Base-by-base conservation (phyloP, 2,113 vertebrate genomes). In the Cranoglanis bouderius region DNA sequence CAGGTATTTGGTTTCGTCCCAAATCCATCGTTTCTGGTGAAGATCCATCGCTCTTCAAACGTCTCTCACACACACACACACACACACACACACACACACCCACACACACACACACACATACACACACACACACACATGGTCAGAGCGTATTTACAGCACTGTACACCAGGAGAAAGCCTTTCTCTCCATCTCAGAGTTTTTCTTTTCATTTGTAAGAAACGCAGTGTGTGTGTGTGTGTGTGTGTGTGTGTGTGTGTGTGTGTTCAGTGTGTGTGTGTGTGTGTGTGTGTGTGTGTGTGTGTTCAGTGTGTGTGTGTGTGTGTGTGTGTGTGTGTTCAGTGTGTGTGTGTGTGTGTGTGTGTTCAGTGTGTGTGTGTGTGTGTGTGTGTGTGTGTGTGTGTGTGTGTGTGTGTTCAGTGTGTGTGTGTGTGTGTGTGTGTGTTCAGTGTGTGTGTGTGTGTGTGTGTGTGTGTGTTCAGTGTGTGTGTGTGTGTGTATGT, bases 141-240 rank as follows among this genome's bases (percentile, higher is more conserved):
- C 40, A 72, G 72, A 55, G 57, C 49, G 75, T 96, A 95, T 96
- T 95, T 96, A 96, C 95, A 96, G 90, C 89, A 92, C 90, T 96
- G 92, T 94, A 95, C 95, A 95, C 81, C 87, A 89, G 63, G 82
- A 88, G 83, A 88, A 89, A 93, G 83, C 13, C 4, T 65, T 92
- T 88, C 75, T 83, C 65, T 75, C 84, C 29, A 80, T 80, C 43
- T 49, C 43, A 78, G 40, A 49, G 43, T 49, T 43, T 74, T 74
- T 74, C 24, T 78, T 77, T 26, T 46, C 74, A 46, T 29, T 78
- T 78, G 75, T 78, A 80, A 80, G 21, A 51, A 51, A 80, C 29
- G 6, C 46, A 18, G 13, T 78, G 75, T 29, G 40, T 77, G 72
- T 74, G 72, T 74, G 72, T 74, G 72, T 70, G 67, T 72, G 67